These are phyloP conservation scores for Bergia sp. DNA, from an alignment of 92 coral and sea anemone species.

Conservation along the genomic window DNA sequence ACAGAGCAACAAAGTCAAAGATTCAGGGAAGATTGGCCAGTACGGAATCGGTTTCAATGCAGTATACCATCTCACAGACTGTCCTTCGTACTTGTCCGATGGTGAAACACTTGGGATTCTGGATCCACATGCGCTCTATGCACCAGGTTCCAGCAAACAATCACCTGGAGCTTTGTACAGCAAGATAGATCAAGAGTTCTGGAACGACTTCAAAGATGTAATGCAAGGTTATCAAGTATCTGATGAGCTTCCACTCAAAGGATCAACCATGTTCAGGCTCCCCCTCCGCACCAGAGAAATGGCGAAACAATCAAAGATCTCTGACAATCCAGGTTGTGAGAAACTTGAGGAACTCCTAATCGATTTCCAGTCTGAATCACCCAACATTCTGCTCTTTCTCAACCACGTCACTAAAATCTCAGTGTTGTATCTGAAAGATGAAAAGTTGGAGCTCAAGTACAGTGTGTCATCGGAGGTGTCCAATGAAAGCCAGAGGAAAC, in stretches of 20 bases:
- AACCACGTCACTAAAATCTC: slow-evolving; percentile 41
- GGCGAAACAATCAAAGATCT: slow-evolving; percentile 27
- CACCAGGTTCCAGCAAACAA: slow-evolving; percentile 5
- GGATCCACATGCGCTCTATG: slow-evolving; percentile 42
- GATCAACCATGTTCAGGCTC: slow-evolving; percentile 48
- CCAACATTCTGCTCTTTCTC: slow-evolving; percentile 26
- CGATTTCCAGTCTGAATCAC: slow-evolving; percentile 15
- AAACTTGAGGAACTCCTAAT: not conserved
- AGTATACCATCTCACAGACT: slow-evolving; percentile 52
- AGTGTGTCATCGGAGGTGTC: slow-evolving; percentile 39
- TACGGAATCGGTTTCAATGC: slow-evolving; percentile 55
- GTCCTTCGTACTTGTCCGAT: slow-evolving; percentile 46
- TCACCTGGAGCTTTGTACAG: slow-evolving; percentile 22
- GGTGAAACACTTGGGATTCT: slow-evolving; percentile 36
- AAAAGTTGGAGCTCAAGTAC: slow-evolving; percentile 16
- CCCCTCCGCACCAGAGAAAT: slow-evolving; percentile 31
- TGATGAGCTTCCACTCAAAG: slow-evolving; percentile 21
- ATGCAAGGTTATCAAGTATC: slow-evolving; percentile 21
- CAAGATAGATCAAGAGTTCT: slow-evolving; percentile 9
- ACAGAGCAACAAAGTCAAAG: slow-evolving; percentile 36
- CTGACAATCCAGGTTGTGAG: not conserved
- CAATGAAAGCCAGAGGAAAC: slow-evolving; percentile 29
- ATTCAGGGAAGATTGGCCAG: slow-evolving; percentile 32
- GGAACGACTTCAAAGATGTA: slow-evolving; percentile 3
- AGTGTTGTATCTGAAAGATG: slow-evolving; percentile 4